Percentiles rank a stretch among this genome's conserved stretches.
These are phyloP conservation scores for Cyphomyrus plagiostoma DNA, from an alignment of 2,113 vertebrate genomes.

Conservation along the genomic window DNA sequence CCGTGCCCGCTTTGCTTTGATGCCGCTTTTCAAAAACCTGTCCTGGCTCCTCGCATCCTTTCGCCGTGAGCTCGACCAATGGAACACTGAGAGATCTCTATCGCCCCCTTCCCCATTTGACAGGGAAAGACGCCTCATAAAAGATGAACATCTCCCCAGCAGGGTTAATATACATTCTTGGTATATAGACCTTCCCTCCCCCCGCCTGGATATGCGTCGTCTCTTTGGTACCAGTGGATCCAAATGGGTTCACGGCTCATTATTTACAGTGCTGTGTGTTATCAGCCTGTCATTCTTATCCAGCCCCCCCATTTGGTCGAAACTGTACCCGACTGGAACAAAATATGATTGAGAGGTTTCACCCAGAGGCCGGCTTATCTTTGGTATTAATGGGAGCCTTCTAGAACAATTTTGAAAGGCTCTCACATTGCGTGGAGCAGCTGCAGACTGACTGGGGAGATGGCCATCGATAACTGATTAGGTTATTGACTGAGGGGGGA, in stretches of 20 bases:
- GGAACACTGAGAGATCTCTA: slow-evolving; percentile 54
- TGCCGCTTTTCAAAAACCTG: neutral
- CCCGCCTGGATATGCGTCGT: slow-evolving; percentile 50
- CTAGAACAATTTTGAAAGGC: slow-evolving; percentile 43
- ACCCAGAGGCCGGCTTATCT: slow-evolving; percentile 48
- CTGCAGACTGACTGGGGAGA: slow-evolving; percentile 48
- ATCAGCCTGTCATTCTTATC: slow-evolving; percentile 46
- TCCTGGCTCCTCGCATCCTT: slow-evolving; percentile 38
- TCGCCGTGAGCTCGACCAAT: slow-evolving; percentile 56
- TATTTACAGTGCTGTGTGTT: slow-evolving; percentile 46
- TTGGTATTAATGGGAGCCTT: slow-evolving; percentile 49
- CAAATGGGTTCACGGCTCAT: slow-evolving; percentile 49
- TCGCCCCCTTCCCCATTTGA: slow-evolving; percentile 44
- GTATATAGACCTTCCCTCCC: slow-evolving; percentile 49
- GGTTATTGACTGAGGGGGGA: slow-evolving; percentile 29
- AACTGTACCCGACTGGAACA: neutral
- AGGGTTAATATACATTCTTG: slow-evolving; percentile 60
- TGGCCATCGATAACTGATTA: slow-evolving; percentile 38
- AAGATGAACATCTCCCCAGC: slow-evolving; percentile 59
- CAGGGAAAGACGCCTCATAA: slow-evolving; percentile 49
- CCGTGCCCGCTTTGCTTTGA: neutral
- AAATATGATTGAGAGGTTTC: slow-evolving; percentile 18
- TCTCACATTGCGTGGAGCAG: slow-evolving; percentile 42
- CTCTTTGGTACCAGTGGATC: slow-evolving; percentile 57
- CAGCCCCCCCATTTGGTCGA: slow-evolving; percentile 42